These are phyloP conservation scores for Melanotus villosus DNA, from an alignment of 2,888 invertebrate species.

Conservation along the genomic window DNA sequence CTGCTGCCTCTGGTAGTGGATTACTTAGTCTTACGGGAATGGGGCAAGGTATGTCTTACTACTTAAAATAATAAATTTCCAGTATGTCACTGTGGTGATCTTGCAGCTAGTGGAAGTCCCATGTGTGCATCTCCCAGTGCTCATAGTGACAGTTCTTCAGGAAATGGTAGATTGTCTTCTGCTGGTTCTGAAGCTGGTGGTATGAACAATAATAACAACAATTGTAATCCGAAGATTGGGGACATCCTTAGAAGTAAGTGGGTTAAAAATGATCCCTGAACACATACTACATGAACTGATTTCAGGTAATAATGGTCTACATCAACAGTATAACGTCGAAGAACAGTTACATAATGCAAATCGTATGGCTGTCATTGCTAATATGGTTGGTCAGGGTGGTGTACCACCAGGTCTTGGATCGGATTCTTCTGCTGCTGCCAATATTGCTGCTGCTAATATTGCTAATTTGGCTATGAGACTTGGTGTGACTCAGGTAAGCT, in stretches of 20 bases:
- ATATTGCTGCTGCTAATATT: conserved; percentile 82
- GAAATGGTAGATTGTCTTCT: conserved; percentile 84
- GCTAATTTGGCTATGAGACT: conserved; percentile 82
- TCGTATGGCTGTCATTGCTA: conserved; percentile 81
- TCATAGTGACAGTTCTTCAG: conserved; percentile 89
- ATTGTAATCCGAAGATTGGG: conserved; percentile 74
- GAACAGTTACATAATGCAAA: conserved; percentile 72
- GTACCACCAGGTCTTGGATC: conserved; percentile 72
- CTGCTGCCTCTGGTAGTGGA: conserved; percentile 76
- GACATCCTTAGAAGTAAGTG: conserved; percentile 68
- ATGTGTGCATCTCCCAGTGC: conserved; percentile 88
- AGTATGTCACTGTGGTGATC: too few relatives aligned
- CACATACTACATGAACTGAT: neutral
- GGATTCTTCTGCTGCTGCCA: conserved; percentile 71
- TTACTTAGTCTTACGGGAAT: conserved; percentile 71
- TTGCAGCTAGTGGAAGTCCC: conserved; percentile 71
- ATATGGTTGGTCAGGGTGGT: conserved; percentile 75
- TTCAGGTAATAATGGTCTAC: conserved; percentile 72
- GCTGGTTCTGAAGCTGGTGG: conserved; percentile 84
- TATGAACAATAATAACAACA: conserved; percentile 80
- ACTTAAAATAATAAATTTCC: neutral
- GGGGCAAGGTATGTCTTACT: conserved; percentile 51
- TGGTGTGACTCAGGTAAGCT: conserved; percentile 67
- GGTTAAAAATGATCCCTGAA: neutral
- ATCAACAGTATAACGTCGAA: conserved; percentile 77